These are phyloP conservation scores for Apeira syringaria DNA, from an alignment of 2,888 invertebrate species.

Conservation along the genomic window DNA sequence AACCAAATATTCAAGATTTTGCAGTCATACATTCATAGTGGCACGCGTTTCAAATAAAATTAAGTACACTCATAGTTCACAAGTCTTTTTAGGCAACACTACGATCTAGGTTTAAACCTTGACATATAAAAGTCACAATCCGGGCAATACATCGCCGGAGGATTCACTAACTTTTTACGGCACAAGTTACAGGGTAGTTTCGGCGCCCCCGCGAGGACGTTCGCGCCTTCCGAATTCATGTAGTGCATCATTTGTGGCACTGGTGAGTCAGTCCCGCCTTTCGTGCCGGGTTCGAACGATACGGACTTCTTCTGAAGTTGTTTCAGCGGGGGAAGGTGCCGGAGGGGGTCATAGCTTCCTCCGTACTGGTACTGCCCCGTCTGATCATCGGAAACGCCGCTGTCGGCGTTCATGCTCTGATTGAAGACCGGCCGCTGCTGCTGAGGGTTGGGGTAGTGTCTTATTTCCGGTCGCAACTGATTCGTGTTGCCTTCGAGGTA, in stretches of 20 bases:
- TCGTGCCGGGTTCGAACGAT: constrained; percentile 89
- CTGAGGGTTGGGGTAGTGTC: constrained; percentile 62
- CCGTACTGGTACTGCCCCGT: constrained; percentile 57
- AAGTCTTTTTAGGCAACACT: constrained; percentile 36
- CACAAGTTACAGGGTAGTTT: constrained; percentile 93
- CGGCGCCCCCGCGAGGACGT: constrained; percentile 55
- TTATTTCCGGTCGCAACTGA: constrained; percentile 54
- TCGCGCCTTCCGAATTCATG: constrained; percentile 46
- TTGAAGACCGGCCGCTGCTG: constrained; percentile 69
- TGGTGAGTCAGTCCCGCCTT: constrained; percentile 84
- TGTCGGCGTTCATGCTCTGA: constrained; percentile 57
- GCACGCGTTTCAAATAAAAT: neutral
- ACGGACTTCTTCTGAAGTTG: constrained; percentile 87
- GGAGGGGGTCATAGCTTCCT: constrained; percentile 83
- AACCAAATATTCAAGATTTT: too few relatives aligned
- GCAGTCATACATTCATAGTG: constrained; percentile 4
- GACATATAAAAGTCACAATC: constrained; percentile 98
- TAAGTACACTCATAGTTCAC: neutral
- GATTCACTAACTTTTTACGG: constrained; percentile 91
- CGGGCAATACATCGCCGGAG: constrained; percentile 92
- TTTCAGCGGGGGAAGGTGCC: constrained; percentile 85
- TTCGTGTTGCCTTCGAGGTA: constrained; percentile 58
- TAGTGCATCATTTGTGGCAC: constrained; percentile 49
- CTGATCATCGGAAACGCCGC: constrained; percentile 47
- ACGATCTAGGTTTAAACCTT: constrained; percentile 88